Base-by-base conservation (phyloP, 2,888 invertebrate species). In the Cryptocephalus primarius region DNA sequence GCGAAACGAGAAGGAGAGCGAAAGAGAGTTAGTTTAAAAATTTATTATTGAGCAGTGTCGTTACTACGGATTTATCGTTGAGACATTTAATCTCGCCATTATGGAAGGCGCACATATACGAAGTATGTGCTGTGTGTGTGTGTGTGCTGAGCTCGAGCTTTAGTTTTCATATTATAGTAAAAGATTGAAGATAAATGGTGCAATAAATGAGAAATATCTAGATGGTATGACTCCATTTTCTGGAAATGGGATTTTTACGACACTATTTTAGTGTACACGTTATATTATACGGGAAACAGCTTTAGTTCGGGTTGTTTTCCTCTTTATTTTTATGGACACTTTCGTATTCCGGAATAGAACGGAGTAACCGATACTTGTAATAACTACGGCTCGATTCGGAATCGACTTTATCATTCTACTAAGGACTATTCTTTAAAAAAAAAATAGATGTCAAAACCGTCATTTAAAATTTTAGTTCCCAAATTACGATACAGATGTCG, bases 131-230 rank as follows among this genome's bases (percentile, higher is more conserved):
- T 22, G 22, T 22, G 22, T 22, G 22, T 22, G 22, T 22, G 50
- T 52, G 48, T 49, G 48, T 47, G 48, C 48, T 38, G 45, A 43
- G 47, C 42, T 46, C 48, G 48, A 44, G 48, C 48, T 50, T 49
- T 49, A 54, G 54, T 58, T 55, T 56, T 54, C 57, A 53, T 58
- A 57, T 57, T 53, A 53, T 47, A 55, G 51, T 50, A 51, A 57
- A 56, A 54, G 57, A 60, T 56, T 55, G 51, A 50, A 55, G 58
- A 58, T 57, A 58, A 60, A 58, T 56, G 58, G 52, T 43, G 57
- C 55, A 55, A 60, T 60, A 60, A 60, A 60, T 55, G 58, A 53
- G 57, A 57, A 57, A 60, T 59, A 60, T 60, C 57, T 55, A 55
- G 58, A 60, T 55, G 59, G 55, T 60, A 58, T 49, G 57, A 55